Evolutionary conservation across 2,888 invertebrate species (phyloP), one percentile per base, ranked within the genome.

Genomic region (Drosophila suboccidentalis): DNA sequence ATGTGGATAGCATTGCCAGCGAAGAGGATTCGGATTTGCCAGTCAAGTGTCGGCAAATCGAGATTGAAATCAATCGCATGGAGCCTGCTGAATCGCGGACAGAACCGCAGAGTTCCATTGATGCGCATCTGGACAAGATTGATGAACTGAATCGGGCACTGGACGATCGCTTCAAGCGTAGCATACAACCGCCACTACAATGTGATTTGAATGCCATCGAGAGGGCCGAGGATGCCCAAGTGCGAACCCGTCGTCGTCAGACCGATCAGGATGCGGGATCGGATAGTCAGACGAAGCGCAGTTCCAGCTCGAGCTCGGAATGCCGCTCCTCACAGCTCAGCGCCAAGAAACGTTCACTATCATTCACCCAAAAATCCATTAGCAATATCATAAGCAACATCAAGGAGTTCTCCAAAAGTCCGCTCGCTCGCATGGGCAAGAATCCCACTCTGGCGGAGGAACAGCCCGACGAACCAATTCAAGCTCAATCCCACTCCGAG

Each of bases 301-400:
- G 85, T 5, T 91, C 91, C 17, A 91, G 90, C 19, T 90, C 92
- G 5, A 91, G 91, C 15, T 91, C 92, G 0, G 92, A 92, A 36
- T 88, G 87, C 15, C 88, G 90, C 5, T 78, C 90, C 9, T 76
- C 88, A 1, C 83, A 77, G 46, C 75, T 86, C 5, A 71, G 83
- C 3, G 78, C 13, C 78, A 84, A 92, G 53, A 93, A 92, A 55
- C 89, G 93, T 22, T 92, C 93, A 0, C 78, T 91, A 9, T 93
- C 93, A 4, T 92, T 92, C 58, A 91, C 92, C 22, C 92, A 93
- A 61, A 92, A 91, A 62, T 92, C 92, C 17, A 90, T 92, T 10
- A 92, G 91, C 58, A 85, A 87, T 15, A 88, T 93, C 5, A 69
- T 92, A 2, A 91, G 84, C 53, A 92, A 92, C 60, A 90, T 92